Evolutionary conservation across 37 sponge, comb jelly and placozoan species (phyloP), one percentile per base, ranked within the genome.

Genomic region (Aplysina aerophoba): DNA sequence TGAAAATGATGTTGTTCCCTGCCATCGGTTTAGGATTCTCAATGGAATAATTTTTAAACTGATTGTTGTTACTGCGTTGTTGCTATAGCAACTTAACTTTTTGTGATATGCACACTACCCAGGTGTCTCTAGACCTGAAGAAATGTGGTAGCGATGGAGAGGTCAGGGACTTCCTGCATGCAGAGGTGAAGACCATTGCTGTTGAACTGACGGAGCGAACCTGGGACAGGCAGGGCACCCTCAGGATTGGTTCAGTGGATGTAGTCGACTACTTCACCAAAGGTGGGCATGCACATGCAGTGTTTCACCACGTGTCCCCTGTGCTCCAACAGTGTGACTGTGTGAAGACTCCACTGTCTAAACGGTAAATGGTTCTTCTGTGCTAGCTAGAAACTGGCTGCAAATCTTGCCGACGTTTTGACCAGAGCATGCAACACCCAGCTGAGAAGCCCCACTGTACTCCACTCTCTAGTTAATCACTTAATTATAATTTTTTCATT

Each of bases 151-250:
- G 36, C 57, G 83, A 67, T 37, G 81, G 31, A 40, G 31, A 33
- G 61, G 56, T 57, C 44, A 30, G 71, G 60, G 75, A 86, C 4
- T 78, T 92, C 16, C 69, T 92, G 27, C 55, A 85, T 20, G 83
- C 88, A 27, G 73, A 63, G 6, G 56, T 92, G 64, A 63, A 24
- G 24, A 56, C 73, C 53, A 87, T 93, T 41, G 2, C 36, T 4
- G 85, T 84, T 27, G 88, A 93, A 19, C 65, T 93, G 34, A 87
- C 74, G 1, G 93, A 93, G 67, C 54, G 93, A 61, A 89, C 80
- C 63, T 93, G 90, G 90, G 93, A 93, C 69, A 69, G 84, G 2
- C 86, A 87, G 82, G 93, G 90, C 55, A 73, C 68, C 15, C 60
- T 93, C 44, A 65, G 60, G 19, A 80, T 93, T 35, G 71, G 72